Conservation (phyloP, 1,140 invertebrate genomes). For the Papilio helenus region DNA sequence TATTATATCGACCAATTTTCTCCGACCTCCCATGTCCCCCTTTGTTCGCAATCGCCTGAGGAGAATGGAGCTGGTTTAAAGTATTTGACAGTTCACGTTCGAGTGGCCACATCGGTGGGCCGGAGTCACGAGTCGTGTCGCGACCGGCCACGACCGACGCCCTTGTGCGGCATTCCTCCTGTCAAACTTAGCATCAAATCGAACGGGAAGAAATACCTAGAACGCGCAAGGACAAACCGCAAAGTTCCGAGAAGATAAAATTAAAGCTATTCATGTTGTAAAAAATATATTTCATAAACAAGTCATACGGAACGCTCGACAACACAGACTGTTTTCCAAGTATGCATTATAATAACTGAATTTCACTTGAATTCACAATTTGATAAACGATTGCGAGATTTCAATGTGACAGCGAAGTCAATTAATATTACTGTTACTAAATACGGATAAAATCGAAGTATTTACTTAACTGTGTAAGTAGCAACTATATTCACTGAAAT, state of each 20-base stretch:
- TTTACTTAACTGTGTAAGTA: conserved; percentile 1
- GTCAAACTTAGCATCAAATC: conserved; percentile 74
- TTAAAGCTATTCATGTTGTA: conserved; percentile 38
- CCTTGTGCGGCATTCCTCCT: conserved; percentile 67
- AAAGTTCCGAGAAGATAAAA: conserved; percentile 55
- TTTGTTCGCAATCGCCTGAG: conserved; percentile 22
- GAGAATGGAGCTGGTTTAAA: conserved; percentile 44
- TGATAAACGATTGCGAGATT: conserved; percentile 32
- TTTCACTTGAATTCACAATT: conserved; percentile 26
- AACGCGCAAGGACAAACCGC: conserved; percentile 62
- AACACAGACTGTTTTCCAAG: conserved; percentile 25
- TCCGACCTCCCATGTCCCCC: conserved; percentile 41
- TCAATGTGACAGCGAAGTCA: conserved; percentile 1
- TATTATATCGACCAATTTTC: conserved; percentile 55
- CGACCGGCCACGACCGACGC: conserved; percentile 68
- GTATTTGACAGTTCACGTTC: conserved; percentile 51
- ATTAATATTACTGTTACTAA: conserved; percentile 31
- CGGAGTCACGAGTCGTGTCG: conserved; percentile 65
- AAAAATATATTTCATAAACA: conserved; percentile 35
- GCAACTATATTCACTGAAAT: conserved; percentile 41
- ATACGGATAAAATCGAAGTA: conserved; percentile 26
- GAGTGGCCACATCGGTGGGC: conserved; percentile 50
- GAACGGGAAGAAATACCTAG: conserved; percentile 67
- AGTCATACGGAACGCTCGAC: conserved; percentile 29
- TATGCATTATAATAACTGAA: neutral